phyloP scores from a whole-genome alignment of 2,888 invertebrate genomes.

The Lycaena phlaeas region DNA sequence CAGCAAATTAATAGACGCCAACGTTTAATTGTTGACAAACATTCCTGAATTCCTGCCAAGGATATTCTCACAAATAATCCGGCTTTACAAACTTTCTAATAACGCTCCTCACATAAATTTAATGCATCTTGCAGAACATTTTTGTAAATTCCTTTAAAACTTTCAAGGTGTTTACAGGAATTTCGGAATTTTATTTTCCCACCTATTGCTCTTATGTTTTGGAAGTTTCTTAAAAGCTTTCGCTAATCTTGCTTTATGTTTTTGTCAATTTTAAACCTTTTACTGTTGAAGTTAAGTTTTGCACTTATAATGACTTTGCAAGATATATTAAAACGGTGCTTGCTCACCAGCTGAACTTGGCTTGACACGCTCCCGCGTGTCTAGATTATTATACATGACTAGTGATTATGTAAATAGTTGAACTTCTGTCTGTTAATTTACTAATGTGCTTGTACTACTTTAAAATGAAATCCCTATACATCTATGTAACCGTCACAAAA shows the following conservation, averaged over 20 bases:
- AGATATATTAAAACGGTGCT: too few relatives aligned
- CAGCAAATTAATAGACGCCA: conserved; percentile 6
- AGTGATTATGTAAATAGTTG: too few relatives aligned
- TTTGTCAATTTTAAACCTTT: too few relatives aligned
- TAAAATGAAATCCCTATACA: too few relatives aligned
- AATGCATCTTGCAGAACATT: conserved; percentile 57
- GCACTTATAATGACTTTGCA: too few relatives aligned
- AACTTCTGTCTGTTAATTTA: too few relatives aligned
- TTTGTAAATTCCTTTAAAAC: conserved; percentile 38
- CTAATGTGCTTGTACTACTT: too few relatives aligned
- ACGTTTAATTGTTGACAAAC: conserved; percentile 7
- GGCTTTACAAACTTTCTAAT: conserved; percentile 53
- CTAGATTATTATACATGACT: too few relatives aligned
- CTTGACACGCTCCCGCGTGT: too few relatives aligned
- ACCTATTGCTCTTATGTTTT: not conserved
- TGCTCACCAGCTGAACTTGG: too few relatives aligned
- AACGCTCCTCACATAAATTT: conserved; percentile 51
- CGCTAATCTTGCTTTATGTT: not conserved
- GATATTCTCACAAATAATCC: conserved; percentile 28
- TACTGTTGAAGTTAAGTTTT: too few relatives aligned
- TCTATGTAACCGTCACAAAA: too few relatives aligned
- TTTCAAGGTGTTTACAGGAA: conserved; percentile 46
- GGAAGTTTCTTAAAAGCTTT: not conserved
- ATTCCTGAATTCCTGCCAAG: conserved; percentile 5
- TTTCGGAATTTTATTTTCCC: conserved; percentile 31